These are phyloP conservation scores for human (Homo sapiens) DNA, from an alignment of 2,113 vertebrate species.

Conservation along the genomic window GRCh38 chr6:54133501-54134000, in stretches of 20 bases:
- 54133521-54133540: not conserved
- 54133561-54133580: not conserved
- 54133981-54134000: not conserved
- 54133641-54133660: not conserved
- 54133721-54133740: not conserved
- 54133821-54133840: not conserved
- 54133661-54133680: not conserved
- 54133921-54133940: not conserved
- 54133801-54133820: not conserved
- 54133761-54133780: not conserved
- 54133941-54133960: not conserved
- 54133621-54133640: not conserved
- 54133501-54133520: not conserved
- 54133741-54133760: not conserved
- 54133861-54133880: not conserved
- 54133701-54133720: not conserved
- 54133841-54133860: not conserved
- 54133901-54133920: not conserved
- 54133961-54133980: not conserved
- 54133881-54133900: not conserved
- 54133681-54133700: not conserved
- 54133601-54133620: not conserved
- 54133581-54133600: not conserved
- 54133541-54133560: not conserved
- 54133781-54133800: not conserved